These are phyloP conservation scores for Aythya baeri DNA, from an alignment of 2,113 vertebrate genomes.

Conservation along the genomic window DNA sequence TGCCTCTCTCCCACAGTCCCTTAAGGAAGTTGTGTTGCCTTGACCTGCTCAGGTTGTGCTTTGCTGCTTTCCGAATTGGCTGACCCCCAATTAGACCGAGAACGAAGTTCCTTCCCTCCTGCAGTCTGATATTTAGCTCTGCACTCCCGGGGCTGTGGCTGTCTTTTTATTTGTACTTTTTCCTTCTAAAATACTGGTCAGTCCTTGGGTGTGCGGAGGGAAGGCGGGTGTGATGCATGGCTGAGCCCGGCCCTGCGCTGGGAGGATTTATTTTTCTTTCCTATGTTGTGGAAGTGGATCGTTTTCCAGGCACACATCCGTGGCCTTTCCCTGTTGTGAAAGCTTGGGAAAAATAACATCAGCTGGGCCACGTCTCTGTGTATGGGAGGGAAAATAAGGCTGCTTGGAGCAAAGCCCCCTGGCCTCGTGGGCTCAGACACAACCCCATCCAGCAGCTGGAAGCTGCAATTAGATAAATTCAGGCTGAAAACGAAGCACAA, in stretches of 20 bases:
- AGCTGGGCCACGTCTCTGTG: background rate
- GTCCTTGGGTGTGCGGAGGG: background rate
- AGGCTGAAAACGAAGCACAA: background rate
- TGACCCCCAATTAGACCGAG: background rate
- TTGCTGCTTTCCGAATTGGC: background rate
- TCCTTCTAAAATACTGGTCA: background rate
- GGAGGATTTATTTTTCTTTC: background rate
- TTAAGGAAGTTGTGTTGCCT: background rate
- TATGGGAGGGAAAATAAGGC: background rate
- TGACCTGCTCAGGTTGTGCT: slow-evolving; percentile 21
- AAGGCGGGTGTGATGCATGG: background rate
- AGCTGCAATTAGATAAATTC: background rate
- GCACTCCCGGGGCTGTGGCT: background rate
- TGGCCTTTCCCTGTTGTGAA: background rate
- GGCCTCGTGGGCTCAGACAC: background rate
- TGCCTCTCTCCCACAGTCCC: background rate
- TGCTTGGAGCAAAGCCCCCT: background rate
- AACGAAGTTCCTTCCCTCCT: background rate
- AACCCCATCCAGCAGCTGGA: background rate
- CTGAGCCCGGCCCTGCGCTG: background rate
- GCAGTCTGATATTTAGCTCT: slow-evolving; percentile 8
- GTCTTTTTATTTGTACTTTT: background rate
- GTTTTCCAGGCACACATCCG: fast-evolving
- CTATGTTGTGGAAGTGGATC: background rate
- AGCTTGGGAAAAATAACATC: background rate